phyloP scores from a whole-genome alignment of 2,113 vertebrate genomes.

The Gymnarchus niloticus region DNA sequence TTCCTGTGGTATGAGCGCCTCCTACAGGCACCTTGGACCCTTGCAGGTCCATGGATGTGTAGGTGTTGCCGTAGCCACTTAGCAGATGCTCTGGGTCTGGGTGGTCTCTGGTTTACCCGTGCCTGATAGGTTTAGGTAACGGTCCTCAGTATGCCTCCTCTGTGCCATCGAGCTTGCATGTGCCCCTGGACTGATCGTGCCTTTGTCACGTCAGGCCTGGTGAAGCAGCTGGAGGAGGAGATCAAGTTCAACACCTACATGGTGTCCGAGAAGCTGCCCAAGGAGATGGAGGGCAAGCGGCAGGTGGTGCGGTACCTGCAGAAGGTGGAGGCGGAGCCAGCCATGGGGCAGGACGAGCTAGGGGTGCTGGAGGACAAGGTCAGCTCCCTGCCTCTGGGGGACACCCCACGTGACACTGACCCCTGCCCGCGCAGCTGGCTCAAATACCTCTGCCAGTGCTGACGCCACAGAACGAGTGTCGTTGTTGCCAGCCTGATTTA shows the following conservation, averaged over 20 bases:
- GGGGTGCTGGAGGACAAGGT: constrained; percentile 81
- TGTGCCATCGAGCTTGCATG: not conserved
- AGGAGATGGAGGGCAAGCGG: constrained; percentile 80
- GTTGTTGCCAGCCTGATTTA: not conserved
- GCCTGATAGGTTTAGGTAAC: not conserved
- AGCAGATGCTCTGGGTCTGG: not conserved
- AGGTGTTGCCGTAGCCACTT: not conserved
- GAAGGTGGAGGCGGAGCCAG: constrained; percentile 82
- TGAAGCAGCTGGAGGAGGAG: constrained; percentile 92
- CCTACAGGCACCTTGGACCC: not conserved
- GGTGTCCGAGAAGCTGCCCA: constrained; percentile 83
- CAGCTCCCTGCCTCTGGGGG: not conserved
- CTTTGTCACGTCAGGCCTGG: constrained; percentile 69
- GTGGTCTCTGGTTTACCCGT: not conserved
- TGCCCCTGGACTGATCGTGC: constrained; percentile 7
- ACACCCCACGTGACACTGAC: not conserved
- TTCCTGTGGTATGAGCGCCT: not conserved
- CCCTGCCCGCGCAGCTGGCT: not conserved
- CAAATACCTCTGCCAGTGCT: not conserved
- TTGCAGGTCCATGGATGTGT: not conserved
- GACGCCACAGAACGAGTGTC: not conserved
- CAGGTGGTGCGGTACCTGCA: constrained; percentile 74
- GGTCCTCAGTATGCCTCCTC: not conserved
- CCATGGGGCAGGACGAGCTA: constrained; percentile 81
- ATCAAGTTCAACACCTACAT: constrained; percentile 92